Conservation (phyloP, 2,113 vertebrate genomes). For the Labrus mixtus region DNA sequence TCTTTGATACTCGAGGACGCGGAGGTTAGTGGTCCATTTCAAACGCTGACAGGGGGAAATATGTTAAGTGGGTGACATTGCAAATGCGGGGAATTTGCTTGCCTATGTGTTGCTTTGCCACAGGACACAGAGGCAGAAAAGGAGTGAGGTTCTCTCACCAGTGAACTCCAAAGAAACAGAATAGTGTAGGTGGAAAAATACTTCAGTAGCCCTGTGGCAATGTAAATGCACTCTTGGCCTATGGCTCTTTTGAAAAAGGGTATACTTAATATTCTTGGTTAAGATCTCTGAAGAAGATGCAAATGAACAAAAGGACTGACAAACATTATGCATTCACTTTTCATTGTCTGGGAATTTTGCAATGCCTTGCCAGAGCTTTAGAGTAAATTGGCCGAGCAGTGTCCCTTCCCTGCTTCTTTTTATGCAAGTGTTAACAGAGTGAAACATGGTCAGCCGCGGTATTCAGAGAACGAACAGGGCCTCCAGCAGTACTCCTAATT, state of each 20-base stretch:
- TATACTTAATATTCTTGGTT: neutral
- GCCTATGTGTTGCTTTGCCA: slow-evolving; percentile 64
- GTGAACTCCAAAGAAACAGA: slow-evolving; percentile 13
- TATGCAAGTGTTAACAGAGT: slow-evolving; percentile 30
- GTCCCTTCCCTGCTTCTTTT: slow-evolving; percentile 24
- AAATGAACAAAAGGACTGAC: neutral
- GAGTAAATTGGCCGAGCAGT: neutral
- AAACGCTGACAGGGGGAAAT: slow-evolving; percentile 72
- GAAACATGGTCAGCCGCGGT: slow-evolving; percentile 23
- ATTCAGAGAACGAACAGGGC: slow-evolving; percentile 39
- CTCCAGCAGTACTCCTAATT: slow-evolving; percentile 41
- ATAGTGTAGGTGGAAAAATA: slow-evolving; percentile 3
- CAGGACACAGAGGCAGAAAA: slow-evolving; percentile 47
- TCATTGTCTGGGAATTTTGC: slow-evolving; percentile 5
- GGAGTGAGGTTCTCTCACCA: slow-evolving; percentile 39
- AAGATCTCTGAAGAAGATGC: neutral
- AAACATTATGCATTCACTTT: slow-evolving; percentile 29
- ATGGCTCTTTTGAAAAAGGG: neutral
- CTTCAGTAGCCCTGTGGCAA: neutral
- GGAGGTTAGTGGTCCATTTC: slow-evolving; percentile 65
- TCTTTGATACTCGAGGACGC: slow-evolving; percentile 60
- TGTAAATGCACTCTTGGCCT: neutral
- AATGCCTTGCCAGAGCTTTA: slow-evolving; percentile 1
- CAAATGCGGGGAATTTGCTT: slow-evolving; percentile 75
- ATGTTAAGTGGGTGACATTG: slow-evolving; percentile 77